Evolutionary conservation across 2,113 vertebrate species (phyloP), one percentile per base, ranked within the genome.

Genomic region (Larimichthys polyactis): DNA sequence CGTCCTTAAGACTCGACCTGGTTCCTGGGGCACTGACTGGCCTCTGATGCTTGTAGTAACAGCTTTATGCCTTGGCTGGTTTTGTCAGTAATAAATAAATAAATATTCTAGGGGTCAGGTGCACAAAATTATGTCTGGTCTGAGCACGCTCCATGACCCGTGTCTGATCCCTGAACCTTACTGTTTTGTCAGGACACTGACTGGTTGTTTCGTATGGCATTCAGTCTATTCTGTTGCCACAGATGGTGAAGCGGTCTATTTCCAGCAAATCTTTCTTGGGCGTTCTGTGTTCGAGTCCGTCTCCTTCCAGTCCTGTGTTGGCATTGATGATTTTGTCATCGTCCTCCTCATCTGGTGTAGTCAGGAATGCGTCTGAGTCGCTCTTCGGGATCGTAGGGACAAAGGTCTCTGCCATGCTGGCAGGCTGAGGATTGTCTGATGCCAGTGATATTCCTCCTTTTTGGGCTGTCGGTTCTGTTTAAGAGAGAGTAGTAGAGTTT

Each of bases 231-330:
- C 97, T 95, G 94, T 99, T 99, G 89, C 98, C 98, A 68, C 98
- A 99, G 90, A 99, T 99, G 83, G 98, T 99, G 94, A 99, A 99
- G 91, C 98, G 97, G 94, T 99, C 98, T 86, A 99, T 99, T 90
- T 99, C 98, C 88, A 99, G 70, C 91, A 99, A 94, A 86, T 99
- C 98, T 93, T 98, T 98, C 93, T 99, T 98, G 71, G 96, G 94
- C 20, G 97, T 94, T 91, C 95, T 95, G 88, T 95, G 96, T 90
- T 96, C 96, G 43, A 97, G 91, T 69, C 96, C 96, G 0, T 97
- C 95, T 82, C 91, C 96, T 43, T 97, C 98, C 27, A 88, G 75
- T 62, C 90, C 91, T 0, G 90, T 91, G 69, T 93, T 84, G 0
- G 68, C 36, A 29, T 91, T 91, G 74, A 93, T 89, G 27, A 91